These are phyloP conservation scores for Yponomeuta sedellus DNA, from an alignment of 2,888 invertebrate genomes.

Conservation along the genomic window DNA sequence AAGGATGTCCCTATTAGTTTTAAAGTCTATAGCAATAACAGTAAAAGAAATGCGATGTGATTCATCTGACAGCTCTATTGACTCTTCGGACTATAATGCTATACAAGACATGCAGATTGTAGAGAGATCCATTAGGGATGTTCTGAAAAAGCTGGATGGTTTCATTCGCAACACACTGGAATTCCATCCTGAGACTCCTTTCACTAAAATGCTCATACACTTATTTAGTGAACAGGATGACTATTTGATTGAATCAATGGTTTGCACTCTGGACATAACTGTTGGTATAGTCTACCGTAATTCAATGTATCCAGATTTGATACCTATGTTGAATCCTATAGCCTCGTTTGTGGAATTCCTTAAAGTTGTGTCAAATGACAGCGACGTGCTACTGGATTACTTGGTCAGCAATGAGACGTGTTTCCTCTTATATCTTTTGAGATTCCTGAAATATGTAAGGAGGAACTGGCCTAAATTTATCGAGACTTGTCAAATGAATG, in stretches of 20 bases:
- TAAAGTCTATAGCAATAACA: conserved; percentile 92
- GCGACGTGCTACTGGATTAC: conserved; percentile 87
- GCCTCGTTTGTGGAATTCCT: conserved; percentile 92
- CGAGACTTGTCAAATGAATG: conserved; percentile 82
- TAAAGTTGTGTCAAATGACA: conserved; percentile 87
- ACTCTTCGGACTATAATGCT: conserved; percentile 89
- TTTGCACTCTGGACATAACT: conserved; percentile 91
- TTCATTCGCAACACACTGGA: conserved; percentile 88
- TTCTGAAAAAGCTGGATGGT: conserved; percentile 85
- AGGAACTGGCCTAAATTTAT: conserved; percentile 91
- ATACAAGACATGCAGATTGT: conserved; percentile 93
- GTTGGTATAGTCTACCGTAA: conserved; percentile 89
- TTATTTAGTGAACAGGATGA: conserved; percentile 94
- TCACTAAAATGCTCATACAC: conserved; percentile 92
- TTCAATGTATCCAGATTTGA: conserved; percentile 86
- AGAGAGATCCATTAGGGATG: conserved; percentile 89
- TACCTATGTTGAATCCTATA: conserved; percentile 89
- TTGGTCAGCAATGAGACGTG: conserved; percentile 94
- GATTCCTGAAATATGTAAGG: conserved; percentile 89
- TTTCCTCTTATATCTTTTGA: conserved; percentile 88
- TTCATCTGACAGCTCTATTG: conserved; percentile 89
- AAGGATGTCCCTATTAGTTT: conserved; percentile 89
- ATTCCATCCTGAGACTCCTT: conserved; percentile 91
- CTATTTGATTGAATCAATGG: conserved; percentile 93
- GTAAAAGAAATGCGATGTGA: conserved; percentile 93